These are phyloP conservation scores for Pterobdella sp. DNA, from an alignment of 2,888 invertebrate species.

Conservation along the genomic window DNA sequence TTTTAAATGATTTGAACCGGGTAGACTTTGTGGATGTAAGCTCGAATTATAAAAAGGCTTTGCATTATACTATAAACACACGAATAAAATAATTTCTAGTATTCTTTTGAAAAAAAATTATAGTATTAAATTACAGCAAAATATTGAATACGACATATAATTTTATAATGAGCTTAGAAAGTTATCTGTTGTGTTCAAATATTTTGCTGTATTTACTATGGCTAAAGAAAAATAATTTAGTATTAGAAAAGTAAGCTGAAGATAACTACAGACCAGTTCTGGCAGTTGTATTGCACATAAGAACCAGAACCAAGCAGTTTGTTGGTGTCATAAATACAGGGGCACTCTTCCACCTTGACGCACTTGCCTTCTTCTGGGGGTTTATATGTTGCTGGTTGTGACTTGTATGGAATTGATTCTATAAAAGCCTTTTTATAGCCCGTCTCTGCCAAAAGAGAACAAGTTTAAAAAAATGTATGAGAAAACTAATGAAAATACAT, in stretches of 20 bases:
- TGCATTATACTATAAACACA: too few relatives aligned
- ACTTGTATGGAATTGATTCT: neutral
- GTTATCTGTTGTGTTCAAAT: neutral
- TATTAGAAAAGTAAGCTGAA: too few relatives aligned
- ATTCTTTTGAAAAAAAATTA: too few relatives aligned
- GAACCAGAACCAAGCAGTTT: constrained; percentile 35
- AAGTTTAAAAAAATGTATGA: neutral
- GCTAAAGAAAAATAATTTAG: too few relatives aligned
- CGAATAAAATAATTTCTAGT: too few relatives aligned
- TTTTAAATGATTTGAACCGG: too few relatives aligned
- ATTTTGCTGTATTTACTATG: too few relatives aligned
- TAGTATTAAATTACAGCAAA: too few relatives aligned
- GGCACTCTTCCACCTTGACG: constrained; percentile 36
- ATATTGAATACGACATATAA: too few relatives aligned
- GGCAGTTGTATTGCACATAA: constrained; percentile 33
- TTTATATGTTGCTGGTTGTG: neutral
- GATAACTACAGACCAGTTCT: constrained; percentile 35
- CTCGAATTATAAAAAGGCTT: too few relatives aligned
- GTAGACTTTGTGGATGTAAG: too few relatives aligned
- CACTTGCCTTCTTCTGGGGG: constrained; percentile 32
- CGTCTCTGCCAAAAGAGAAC: neutral
- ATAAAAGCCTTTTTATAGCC: neutral
- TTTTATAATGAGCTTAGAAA: too few relatives aligned
- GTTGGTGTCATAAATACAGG: constrained; percentile 36
- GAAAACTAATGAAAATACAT: neutral